Percentiles rank a stretch among this genome's conserved stretches.
These are phyloP conservation scores for Catostomus latipinnis DNA, from an alignment of 2,797 vertebrate genomes.

Conservation along the genomic window DNA sequence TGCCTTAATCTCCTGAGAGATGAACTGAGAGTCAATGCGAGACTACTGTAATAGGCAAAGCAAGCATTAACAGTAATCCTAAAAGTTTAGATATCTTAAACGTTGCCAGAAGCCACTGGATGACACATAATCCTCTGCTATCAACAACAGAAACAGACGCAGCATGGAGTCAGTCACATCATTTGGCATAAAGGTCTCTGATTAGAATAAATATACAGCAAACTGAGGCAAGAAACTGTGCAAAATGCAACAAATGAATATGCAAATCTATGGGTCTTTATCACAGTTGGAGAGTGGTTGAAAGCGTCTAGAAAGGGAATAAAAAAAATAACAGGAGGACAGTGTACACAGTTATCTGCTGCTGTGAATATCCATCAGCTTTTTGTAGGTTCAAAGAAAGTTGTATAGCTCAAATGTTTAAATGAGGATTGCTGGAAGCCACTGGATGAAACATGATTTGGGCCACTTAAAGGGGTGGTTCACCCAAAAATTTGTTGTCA, in stretches of 20 bases:
- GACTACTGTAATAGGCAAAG: constrained; percentile 20
- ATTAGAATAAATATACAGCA: constrained; percentile 24
- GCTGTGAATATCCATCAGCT: constrained; percentile 4
- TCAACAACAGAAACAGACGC: constrained; percentile 5
- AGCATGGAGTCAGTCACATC: constrained; percentile 31
- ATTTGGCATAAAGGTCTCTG: constrained; percentile 19
- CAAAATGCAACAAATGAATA: constrained; percentile 49
- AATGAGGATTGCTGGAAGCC: neutral
- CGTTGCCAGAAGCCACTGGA: constrained; percentile 6
- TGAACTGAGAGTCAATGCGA: constrained; percentile 16
- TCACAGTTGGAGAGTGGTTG: constrained; percentile 20
- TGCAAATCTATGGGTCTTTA: constrained; percentile 33
- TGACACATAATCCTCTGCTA: constrained; percentile 7
- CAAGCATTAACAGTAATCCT: constrained; percentile 23
- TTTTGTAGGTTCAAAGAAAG: constrained; percentile 37
- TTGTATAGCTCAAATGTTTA: constrained; percentile 3
- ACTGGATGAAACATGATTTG: no score
- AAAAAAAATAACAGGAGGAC: neutral
- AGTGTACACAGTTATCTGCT: neutral
- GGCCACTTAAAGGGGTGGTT: no score
- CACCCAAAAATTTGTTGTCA: no score
- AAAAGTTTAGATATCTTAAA: constrained; percentile 23
- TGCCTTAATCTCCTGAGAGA: constrained; percentile 5
- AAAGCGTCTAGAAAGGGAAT: constrained; percentile 7
- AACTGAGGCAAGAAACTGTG: constrained; percentile 40